Evolutionary conservation across 1,140 invertebrate species (phyloP).

Genomic region (Holcopasites calliopsidis): DNA sequence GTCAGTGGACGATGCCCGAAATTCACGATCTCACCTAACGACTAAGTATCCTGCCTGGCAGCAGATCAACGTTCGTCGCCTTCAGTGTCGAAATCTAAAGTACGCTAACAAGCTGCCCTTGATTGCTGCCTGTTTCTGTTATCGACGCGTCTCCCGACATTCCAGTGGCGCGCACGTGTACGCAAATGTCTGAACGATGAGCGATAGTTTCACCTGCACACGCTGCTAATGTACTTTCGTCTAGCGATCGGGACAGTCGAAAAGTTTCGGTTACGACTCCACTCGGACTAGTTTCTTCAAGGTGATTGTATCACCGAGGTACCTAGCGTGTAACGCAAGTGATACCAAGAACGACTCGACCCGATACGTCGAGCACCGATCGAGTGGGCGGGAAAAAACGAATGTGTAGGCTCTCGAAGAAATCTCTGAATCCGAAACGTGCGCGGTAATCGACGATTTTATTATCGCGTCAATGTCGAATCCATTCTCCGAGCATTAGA

Average conservation of each 20-base stretch:
- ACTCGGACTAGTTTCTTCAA: no score
- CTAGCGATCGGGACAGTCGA: no score
- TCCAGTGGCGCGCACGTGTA: not conserved
- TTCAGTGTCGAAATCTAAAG: slow-evolving; percentile 16
- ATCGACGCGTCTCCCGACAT: not conserved
- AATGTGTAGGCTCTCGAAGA: not conserved
- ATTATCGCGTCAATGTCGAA: not conserved
- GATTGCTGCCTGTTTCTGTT: not conserved
- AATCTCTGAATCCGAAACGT: slow-evolving; percentile 11
- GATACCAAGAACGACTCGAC: no score
- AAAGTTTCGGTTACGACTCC: no score
- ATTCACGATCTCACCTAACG: slow-evolving; percentile 3
- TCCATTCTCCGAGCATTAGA: slow-evolving; percentile 19
- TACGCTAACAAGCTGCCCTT: not conserved
- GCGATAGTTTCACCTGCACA: not conserved
- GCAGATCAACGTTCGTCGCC: slow-evolving; percentile 34
- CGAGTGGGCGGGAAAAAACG: not conserved
- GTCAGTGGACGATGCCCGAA: no score
- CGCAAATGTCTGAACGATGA: not conserved
- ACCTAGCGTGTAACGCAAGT: no score
- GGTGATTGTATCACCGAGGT: no score
- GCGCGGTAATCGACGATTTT: not conserved
- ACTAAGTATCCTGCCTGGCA: not conserved
- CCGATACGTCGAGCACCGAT: not conserved
- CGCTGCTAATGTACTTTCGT: no score